Evolutionary conservation across 2,888 invertebrate species (phyloP), one percentile per base, ranked within the genome.

Genomic region (Cheilosia scutellata): DNA sequence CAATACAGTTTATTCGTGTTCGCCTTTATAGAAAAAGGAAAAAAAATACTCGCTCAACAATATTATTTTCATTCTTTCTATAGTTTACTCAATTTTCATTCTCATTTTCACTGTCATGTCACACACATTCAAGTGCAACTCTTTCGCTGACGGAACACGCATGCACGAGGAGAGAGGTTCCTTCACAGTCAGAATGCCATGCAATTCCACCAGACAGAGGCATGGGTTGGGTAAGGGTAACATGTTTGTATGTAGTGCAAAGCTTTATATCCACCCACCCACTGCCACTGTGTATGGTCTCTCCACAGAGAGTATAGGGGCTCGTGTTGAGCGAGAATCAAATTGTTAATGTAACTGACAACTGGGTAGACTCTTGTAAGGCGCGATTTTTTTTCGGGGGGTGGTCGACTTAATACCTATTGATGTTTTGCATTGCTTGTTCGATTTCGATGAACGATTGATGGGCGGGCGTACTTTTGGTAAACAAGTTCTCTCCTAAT

Each of bases 291-390:
- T 20, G 20, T 20, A 20, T 20, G 20, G 20, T 20, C 20, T 20
- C 20, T 20, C 20, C 20, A 20, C 20, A 20, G 16, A 47, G 4
- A 47, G 37, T 27, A 31, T 20, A 20, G 20, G 62, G 25, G 16
- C 27, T 62, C 68, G 51, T 60, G 68, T 65, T 57, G 55, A 25
- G 37, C 40, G 68, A 29, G 55, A 70, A 75, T 70, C 42, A 70
- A 40, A 53, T 51, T 58, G 57, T 44, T 65, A 79, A 60, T 65
- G 74, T 78, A 51, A 66, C 74, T 71, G 84, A 65, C 70, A 65
- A 51, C 58, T 71, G 75, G 55, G 58, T 68, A 20, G 0, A 20
- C 20, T 75, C 55, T 65, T 71, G 75, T 55, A 51, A 63, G 57
- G 68, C 33, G 62, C 57, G 60, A 82, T 71, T 70, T 65, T 51